Conservation (phyloP, 1,140 invertebrate species). For the Caerostris extrusa region DNA sequence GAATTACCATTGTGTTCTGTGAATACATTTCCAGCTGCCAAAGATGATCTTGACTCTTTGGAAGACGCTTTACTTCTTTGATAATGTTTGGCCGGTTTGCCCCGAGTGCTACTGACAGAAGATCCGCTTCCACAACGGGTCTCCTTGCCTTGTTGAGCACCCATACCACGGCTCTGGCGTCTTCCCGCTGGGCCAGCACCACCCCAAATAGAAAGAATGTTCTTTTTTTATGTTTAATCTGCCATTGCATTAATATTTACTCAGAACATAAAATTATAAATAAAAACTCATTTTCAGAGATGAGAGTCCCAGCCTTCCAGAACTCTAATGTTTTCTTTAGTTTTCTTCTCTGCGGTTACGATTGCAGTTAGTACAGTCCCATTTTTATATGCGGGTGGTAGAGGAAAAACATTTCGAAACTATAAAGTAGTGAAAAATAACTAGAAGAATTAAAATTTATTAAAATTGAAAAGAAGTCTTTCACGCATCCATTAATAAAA, state of each 20-base stretch:
- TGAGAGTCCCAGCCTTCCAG: slow-evolving; percentile 3
- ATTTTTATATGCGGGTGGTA: slow-evolving; percentile 26
- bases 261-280: slow-evolving; percentile 49
- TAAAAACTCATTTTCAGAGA: slow-evolving; percentile 30
- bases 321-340: slow-evolving; percentile 74
- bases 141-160: slow-evolving; percentile 94
- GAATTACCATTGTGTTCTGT: slow-evolving; percentile 92
- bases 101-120: slow-evolving; percentile 78
- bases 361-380: slow-evolving; percentile 27
- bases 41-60: slow-evolving; percentile 88
- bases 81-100: slow-evolving; percentile 84
- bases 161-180: slow-evolving; percentile 84
- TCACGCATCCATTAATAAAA: too few species aligned
- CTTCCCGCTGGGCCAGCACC: slow-evolving; percentile 67
- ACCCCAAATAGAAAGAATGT: slow-evolving; percentile 26
- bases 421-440: not conserved
- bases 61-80: slow-evolving; percentile 83
- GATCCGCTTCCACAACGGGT: slow-evolving; percentile 84
- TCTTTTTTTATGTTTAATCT: slow-evolving; percentile 23
- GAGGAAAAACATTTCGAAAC: slow-evolving; percentile 27
- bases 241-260: slow-evolving; percentile 13
- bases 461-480: too few species aligned
- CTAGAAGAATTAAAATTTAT: not conserved
- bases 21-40: slow-evolving; percentile 93
- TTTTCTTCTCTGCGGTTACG: slow-evolving; percentile 32